These are phyloP conservation scores for Drosophila nigromelanica DNA, from an alignment of 1,140 invertebrate genomes.

Conservation along the genomic window DNA sequence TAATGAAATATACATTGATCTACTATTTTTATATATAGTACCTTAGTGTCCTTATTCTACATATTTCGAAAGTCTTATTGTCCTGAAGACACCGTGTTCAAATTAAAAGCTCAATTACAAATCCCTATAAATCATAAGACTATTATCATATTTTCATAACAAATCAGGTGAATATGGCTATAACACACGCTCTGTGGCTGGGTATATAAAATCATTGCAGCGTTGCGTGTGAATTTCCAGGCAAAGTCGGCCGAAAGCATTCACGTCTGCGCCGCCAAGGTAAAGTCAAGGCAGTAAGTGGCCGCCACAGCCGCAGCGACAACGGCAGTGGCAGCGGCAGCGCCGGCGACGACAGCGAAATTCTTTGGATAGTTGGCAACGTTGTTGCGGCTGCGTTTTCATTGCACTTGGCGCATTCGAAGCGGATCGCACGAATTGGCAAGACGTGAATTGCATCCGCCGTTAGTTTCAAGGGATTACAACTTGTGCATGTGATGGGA, in stretches of 20 bases:
- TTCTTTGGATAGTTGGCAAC: conserved; percentile 42
- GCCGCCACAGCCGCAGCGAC: conserved; percentile 8
- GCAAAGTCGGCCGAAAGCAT: conserved; percentile 40
- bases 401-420: conserved; percentile 58
- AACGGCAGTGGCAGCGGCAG: conserved; percentile 1
- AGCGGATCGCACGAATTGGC: conserved; percentile 46
- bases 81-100: no score
- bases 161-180: conserved; percentile 26
- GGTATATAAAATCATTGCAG: conserved; percentile 56
- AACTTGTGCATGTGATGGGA: background rate
- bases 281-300: conserved; percentile 71
- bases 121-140: background rate
- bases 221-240: conserved; percentile 59
- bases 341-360: conserved; percentile 26
- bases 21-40: no score
- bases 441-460: conserved; percentile 53
- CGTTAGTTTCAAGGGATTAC: conserved; percentile 14
- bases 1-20: no score
- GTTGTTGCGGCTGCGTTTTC: conserved; percentile 56
- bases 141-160: background rate
- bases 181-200: background rate
- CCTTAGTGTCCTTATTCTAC: no score
- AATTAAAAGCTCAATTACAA: background rate
- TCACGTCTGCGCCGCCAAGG: conserved; percentile 31
- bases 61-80: no score